Conservation (phyloP, 2,797 vertebrate genomes). For the Sebastes taczanowskii region DNA sequence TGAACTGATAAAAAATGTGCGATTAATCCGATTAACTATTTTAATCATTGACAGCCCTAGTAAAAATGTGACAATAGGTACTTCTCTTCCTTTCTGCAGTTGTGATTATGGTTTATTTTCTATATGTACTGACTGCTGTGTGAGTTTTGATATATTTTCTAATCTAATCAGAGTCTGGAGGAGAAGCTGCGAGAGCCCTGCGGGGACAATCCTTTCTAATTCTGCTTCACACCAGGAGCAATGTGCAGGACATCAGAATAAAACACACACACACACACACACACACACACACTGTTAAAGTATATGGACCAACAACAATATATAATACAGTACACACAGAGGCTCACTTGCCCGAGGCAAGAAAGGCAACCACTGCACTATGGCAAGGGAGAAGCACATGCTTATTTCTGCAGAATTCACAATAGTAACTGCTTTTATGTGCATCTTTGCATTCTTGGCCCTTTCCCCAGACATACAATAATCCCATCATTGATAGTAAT, state of each 20-base stretch:
- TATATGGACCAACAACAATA: constrained; percentile 20
- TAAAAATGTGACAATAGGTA: not conserved
- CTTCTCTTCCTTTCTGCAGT: not conserved
- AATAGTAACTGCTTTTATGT: constrained; percentile 34
- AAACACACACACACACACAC: constrained; percentile 4
- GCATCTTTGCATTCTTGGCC: not conserved
- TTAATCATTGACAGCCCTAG: too few relatives aligned
- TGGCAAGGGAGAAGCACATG: not conserved
- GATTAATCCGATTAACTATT: too few relatives aligned
- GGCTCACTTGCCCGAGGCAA: constrained; percentile 19
- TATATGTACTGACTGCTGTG: not conserved
- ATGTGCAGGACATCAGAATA: constrained; percentile 17
- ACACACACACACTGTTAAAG: not conserved
- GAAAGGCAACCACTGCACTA: constrained; percentile 7
- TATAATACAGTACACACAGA: not conserved
- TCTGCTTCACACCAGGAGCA: constrained; percentile 18
- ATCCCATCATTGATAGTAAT: not conserved
- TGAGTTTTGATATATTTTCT: not conserved
- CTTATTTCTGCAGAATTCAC: constrained; percentile 29
- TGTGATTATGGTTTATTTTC: constrained; percentile 3
- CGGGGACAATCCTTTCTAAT: constrained; percentile 19
- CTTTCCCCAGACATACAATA: constrained; percentile 1
- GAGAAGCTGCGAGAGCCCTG: not conserved
- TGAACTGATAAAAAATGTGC: too few relatives aligned
- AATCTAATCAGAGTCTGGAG: not conserved